These are phyloP conservation scores for Eupelmus urozonus DNA, from an alignment of 2,888 invertebrate species.

Conservation along the genomic window DNA sequence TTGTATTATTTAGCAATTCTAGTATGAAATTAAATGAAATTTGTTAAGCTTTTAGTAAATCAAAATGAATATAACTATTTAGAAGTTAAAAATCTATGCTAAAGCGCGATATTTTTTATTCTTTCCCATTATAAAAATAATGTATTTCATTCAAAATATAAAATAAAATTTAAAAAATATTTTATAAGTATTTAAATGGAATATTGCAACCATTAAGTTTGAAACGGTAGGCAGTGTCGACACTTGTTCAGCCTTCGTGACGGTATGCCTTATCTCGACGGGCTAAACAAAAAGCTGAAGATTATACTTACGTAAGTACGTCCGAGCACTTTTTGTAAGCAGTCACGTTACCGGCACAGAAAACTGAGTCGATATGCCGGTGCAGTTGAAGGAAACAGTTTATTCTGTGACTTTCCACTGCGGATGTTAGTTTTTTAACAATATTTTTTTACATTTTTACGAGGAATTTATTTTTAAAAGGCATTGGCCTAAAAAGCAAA, in stretches of 20 bases:
- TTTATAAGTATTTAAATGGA: slow-evolving; percentile 39
- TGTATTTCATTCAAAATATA: too few species aligned
- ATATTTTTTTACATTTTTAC: neutral
- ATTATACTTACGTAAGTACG: slow-evolving; percentile 55
- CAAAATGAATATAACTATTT: too few species aligned
- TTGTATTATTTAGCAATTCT: neutral
- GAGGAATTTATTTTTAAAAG: slow-evolving; percentile 21
- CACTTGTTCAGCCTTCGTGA: slow-evolving; percentile 52
- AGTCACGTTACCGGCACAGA: slow-evolving; percentile 52
- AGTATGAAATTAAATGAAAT: neutral
- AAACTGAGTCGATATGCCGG: slow-evolving; percentile 38
- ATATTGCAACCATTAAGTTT: slow-evolving; percentile 32
- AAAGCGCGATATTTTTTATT: too few species aligned
- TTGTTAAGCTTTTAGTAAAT: neutral
- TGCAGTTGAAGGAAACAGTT: slow-evolving; percentile 53
- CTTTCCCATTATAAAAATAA: too few species aligned
- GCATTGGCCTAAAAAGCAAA: slow-evolving; percentile 29
- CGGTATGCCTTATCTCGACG: slow-evolving; percentile 52
- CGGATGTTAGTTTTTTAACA: slow-evolving; percentile 32
- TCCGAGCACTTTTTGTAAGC: slow-evolving; percentile 53
- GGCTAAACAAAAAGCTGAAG: slow-evolving; percentile 55
- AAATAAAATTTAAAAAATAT: slow-evolving; percentile 6
- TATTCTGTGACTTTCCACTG: slow-evolving; percentile 38
- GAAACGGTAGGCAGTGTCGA: slow-evolving; percentile 43
- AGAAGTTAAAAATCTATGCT: too few species aligned